Base-by-base conservation (phyloP, 2,113 vertebrate species). In the Oceanites oceanicus region DNA sequence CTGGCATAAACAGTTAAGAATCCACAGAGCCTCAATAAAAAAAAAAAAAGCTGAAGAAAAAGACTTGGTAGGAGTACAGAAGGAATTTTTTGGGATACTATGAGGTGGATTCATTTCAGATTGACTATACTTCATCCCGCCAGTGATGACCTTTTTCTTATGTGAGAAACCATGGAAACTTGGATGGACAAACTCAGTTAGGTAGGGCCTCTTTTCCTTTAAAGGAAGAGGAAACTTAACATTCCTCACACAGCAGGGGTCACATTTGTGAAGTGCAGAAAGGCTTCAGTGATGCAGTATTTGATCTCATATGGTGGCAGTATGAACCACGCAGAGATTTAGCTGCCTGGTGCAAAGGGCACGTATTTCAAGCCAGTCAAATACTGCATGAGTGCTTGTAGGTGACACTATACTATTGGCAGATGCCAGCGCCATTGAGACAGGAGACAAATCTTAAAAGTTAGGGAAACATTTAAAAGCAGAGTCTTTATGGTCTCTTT, bases 181-280 rank as follows among this genome's bases (percentile, higher is more conserved):
- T 96, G 84, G 87, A 95, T 77, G 78, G 70, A 70, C 52, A 94
- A 90, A 89, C 47, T 84, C 47, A 11, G 40, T 30, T 84, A 92
- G 89, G 73, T 49, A 94, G 86, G 81, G 84, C 81, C 84, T 78
- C 80, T 96, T 78, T 61, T 68, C 70, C 65, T 96, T 87, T 87
- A 92, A 92, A 85, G 73, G 90, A 90, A 90, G 62, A 75, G 87
- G 91, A 95, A 96, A 92, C 84, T 63, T 17, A 61, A 56, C 87
- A 96, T 96, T 96, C 94, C 93, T 85, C 61, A 82, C 94, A 75
- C 84, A 92, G 94, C 87, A 94, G 91, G 95, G 74, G 73, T 92
- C 81, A 75, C 56, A 52, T 38, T 65, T 82, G 76, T 40, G 47
- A 93, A 94, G 73, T 29, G 94, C 70, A 85, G 91, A 94, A 95